Evolutionary conservation across 1,140 invertebrate species (phyloP).

Genomic region (Harpegnathos saltator): DNA sequence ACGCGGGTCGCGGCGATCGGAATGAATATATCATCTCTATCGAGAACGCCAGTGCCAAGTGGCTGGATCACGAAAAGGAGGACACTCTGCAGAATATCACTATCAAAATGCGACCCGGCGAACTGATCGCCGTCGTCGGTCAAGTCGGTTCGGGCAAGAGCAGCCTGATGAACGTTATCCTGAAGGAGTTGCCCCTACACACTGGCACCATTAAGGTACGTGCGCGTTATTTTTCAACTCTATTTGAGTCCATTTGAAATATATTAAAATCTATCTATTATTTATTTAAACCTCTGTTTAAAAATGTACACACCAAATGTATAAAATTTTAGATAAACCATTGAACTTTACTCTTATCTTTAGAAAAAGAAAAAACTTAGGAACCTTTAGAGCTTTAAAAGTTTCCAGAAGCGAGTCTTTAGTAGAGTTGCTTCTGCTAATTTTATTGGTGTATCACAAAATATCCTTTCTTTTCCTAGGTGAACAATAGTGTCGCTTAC

Average conservation of each 20-base stretch:
- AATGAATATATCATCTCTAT: slow-evolving; percentile 71
- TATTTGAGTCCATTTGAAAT: too few relatives aligned
- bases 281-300: too few relatives aligned
- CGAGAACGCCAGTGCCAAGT: slow-evolving; percentile 81
- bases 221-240: not conserved
- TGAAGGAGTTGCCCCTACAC: slow-evolving; percentile 90
- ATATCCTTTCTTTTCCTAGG: slow-evolving; percentile 54
- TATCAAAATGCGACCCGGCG: slow-evolving; percentile 88
- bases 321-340: too few relatives aligned
- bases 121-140: slow-evolving; percentile 91
- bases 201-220: slow-evolving; percentile 84
- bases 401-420: too few relatives aligned
- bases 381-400: too few relatives aligned
- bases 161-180: slow-evolving; percentile 91
- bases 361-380: too few relatives aligned
- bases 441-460: not conserved
- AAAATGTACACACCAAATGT: too few relatives aligned
- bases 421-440: not conserved
- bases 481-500: slow-evolving; percentile 89
- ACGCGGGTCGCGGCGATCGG: not conserved
- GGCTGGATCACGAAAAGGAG: slow-evolving; percentile 79
- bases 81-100: slow-evolving; percentile 87
- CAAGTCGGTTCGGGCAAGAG: slow-evolving; percentile 93
- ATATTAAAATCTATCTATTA: too few relatives aligned
- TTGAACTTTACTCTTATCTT: too few relatives aligned